Evolutionary conservation across 2,113 vertebrate genomes (phyloP).

Genomic region (Stigmatopora nigra): DNA sequence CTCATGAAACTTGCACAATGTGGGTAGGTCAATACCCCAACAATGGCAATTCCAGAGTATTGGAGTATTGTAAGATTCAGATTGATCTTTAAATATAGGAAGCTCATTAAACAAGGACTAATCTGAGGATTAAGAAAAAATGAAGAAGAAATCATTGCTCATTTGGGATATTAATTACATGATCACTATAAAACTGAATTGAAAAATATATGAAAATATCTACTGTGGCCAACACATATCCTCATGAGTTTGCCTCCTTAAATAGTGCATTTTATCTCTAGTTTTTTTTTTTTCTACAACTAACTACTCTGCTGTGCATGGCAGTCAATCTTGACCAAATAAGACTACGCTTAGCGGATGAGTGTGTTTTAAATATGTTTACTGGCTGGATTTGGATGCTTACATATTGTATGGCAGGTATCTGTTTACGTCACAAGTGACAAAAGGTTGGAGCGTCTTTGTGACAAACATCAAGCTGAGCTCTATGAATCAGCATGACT

Average conservation of each 20-base stretch:
- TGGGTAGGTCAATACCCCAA: not conserved
- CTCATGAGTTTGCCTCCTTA: constrained; percentile 32
- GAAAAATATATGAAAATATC: constrained; percentile 22
- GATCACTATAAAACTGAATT: constrained; percentile 44
- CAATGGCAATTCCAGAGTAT: not conserved
- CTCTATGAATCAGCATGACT: constrained; percentile 28
- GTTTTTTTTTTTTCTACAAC: constrained; percentile 23
- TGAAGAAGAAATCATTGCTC: not conserved
- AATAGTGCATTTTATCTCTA: constrained; percentile 17
- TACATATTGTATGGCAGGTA: constrained; percentile 28
- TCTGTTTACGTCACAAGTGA: constrained; percentile 18
- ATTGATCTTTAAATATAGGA: constrained; percentile 8
- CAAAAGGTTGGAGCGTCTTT: constrained; percentile 25
- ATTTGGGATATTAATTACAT: constrained; percentile 43
- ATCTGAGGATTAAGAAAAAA: not conserved
- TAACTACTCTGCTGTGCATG: constrained; percentile 13
- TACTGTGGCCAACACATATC: constrained; percentile 21
- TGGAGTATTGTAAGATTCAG: not conserved
- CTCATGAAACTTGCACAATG: not conserved
- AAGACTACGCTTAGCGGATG: constrained; percentile 23
- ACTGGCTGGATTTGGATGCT: constrained; percentile 17
- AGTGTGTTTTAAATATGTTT: constrained; percentile 23
- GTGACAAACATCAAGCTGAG: constrained; percentile 48
- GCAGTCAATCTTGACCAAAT: constrained; percentile 23
- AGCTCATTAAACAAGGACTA: constrained; percentile 29